Conservation (phyloP, 2,888 invertebrate species). For the Nephrocerus scutellatus region DNA sequence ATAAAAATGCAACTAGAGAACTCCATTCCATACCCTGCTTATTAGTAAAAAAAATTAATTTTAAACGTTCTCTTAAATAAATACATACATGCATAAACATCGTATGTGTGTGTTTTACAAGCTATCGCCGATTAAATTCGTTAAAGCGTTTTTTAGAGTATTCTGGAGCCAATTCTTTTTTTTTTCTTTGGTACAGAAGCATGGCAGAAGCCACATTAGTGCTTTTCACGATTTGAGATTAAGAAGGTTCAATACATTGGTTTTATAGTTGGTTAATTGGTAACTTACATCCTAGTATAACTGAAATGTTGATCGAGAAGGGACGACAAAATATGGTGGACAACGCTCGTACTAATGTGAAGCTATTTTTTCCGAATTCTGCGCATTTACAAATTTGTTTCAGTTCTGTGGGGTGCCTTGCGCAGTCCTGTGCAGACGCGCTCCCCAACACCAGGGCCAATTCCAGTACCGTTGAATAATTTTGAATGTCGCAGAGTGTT, state of each 20-base stretch:
- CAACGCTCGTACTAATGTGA: too few species aligned
- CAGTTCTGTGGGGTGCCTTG: conserved; percentile 43
- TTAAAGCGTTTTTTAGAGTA: neutral
- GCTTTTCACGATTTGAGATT: too few species aligned
- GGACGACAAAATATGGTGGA: too few species aligned
- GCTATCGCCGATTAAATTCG: neutral
- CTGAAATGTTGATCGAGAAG: too few species aligned
- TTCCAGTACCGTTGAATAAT: conserved; percentile 23
- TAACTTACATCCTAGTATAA: too few species aligned
- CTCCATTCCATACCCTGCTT: neutral
- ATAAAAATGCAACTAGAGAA: too few species aligned
- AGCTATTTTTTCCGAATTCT: too few species aligned
- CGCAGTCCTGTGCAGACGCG: conserved; percentile 28
- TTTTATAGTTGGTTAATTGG: too few species aligned
- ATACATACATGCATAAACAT: neutral
- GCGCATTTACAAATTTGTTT: conserved; percentile 46
- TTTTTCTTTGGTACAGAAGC: neutral
- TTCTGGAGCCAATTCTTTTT: neutral
- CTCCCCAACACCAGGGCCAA: conserved; percentile 38
- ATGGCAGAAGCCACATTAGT: too few species aligned
- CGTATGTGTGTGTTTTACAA: neutral
- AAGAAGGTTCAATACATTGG: too few species aligned
- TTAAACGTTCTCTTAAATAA: conserved; percentile 1
- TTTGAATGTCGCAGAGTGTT: conserved; percentile 31
- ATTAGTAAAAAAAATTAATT: neutral